phyloP scores from a whole-genome alignment of 2,888 invertebrate species.

The Cephalotes varians region DNA sequence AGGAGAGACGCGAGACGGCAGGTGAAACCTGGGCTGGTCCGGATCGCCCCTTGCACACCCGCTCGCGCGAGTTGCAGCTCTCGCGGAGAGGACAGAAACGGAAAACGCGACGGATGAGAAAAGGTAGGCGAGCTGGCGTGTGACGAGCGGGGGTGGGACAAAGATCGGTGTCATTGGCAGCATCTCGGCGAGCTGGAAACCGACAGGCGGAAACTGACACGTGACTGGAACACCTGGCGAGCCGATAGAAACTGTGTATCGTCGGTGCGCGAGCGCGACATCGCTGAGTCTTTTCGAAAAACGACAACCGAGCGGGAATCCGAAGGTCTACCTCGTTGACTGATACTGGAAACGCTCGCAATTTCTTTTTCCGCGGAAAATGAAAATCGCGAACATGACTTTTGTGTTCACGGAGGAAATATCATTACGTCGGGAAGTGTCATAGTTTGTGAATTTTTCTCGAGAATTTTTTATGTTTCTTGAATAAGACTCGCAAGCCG shows the following conservation, averaged over 20 bases:
- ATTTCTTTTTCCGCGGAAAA: not conserved
- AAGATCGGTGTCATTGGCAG: conserved; percentile 84
- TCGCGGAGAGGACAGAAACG: conserved; percentile 16
- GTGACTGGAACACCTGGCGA: conserved; percentile 70
- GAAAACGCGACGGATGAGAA: conserved; percentile 28
- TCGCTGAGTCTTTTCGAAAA: not conserved
- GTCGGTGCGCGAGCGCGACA: not conserved
- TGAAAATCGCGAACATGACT: not conserved
- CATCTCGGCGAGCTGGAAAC: conserved; percentile 73
- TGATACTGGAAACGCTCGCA: not conserved
- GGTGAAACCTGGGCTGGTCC: conserved; percentile 34
- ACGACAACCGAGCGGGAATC: not conserved
- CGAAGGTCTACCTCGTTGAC: not conserved
- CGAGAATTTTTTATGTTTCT: not conserved
- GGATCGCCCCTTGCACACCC: not conserved
- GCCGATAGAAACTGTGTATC: conserved; percentile 62
- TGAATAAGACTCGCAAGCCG: not conserved
- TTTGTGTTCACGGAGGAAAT: not conserved
- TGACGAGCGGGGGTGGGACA: conserved; percentile 74
- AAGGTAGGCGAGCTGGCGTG: conserved; percentile 28
- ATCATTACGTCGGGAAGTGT: not conserved
- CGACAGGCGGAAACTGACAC: conserved; percentile 69
- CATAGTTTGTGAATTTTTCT: not conserved
- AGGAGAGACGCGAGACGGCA: conserved; percentile 46
- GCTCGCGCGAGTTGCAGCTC: conserved; percentile 28